Evolutionary conservation across 2,888 invertebrate species (phyloP).

Genomic region (Autographa gamma): DNA sequence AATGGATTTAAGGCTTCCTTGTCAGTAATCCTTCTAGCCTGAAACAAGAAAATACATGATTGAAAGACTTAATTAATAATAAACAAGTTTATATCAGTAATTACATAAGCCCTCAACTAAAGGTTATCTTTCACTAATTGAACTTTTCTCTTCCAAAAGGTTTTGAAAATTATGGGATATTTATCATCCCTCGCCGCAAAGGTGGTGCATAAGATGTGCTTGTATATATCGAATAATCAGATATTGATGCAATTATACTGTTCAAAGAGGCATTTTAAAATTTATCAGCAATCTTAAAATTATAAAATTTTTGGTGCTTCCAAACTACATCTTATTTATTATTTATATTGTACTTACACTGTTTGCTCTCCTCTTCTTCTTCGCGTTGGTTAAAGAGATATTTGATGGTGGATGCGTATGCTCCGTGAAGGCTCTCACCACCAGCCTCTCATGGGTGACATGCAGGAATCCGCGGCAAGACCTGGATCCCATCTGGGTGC

Average conservation of each 20-base stretch:
- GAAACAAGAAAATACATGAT: conserved; percentile 57
- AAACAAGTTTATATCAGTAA: not conserved
- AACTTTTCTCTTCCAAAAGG: too few species aligned
- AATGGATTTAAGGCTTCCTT: conserved; percentile 67
- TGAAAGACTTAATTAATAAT: not conserved
- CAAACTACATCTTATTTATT: too few species aligned
- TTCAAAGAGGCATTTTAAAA: too few species aligned
- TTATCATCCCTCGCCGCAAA: too few species aligned
- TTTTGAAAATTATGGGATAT: too few species aligned
- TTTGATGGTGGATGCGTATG: conserved; percentile 84
- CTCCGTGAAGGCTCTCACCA: conserved; percentile 79
- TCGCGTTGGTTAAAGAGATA: conserved; percentile 74
- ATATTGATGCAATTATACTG: too few species aligned
- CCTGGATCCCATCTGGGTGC: conserved; percentile 85
- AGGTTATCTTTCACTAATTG: too few species aligned
- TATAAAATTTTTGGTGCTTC: too few species aligned
- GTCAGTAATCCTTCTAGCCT: conserved; percentile 65
- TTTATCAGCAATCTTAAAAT: too few species aligned
- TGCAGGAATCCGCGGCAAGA: conserved; percentile 84
- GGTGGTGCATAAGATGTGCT: too few species aligned
- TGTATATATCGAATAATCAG: too few species aligned
- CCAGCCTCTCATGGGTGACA: conserved; percentile 80
- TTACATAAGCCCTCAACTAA: too few species aligned
- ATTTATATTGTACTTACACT: conserved; percentile 50
- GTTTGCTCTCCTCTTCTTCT: conserved; percentile 58